Conservation (phyloP, 2,797 vertebrate species). For the Antrozous pallidus region DNA sequence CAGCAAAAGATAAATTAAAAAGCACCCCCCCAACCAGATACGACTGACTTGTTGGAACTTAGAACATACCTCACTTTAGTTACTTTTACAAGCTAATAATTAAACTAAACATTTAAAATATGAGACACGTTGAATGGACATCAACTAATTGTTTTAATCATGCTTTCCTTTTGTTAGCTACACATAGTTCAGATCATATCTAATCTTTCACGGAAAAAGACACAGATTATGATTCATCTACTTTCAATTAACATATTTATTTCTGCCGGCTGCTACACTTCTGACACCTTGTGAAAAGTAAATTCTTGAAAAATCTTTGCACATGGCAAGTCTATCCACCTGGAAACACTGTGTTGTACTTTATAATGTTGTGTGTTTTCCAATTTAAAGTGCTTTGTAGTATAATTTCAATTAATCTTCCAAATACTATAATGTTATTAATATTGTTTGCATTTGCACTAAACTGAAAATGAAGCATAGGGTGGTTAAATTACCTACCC, state of each 20-base stretch:
- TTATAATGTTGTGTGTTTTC: slow-evolving; percentile 58
- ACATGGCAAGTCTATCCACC: slow-evolving; percentile 68
- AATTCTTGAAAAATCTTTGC: slow-evolving; percentile 70
- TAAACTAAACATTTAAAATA: slow-evolving; percentile 3
- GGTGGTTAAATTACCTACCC: background rate
- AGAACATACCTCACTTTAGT: background rate
- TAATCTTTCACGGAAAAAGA: slow-evolving; percentile 45
- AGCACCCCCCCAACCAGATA: background rate
- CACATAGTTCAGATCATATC: slow-evolving; percentile 41
- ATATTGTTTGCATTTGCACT: background rate
- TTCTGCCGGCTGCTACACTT: slow-evolving; percentile 65
- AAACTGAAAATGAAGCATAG: background rate
- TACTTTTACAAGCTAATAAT: slow-evolving; percentile 16
- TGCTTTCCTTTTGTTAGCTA: slow-evolving; percentile 39
- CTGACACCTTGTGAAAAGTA: slow-evolving; percentile 69
- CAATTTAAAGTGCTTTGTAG: slow-evolving; percentile 55
- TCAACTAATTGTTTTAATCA: slow-evolving; percentile 52
- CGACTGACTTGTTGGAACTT: background rate
- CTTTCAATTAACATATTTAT: slow-evolving; percentile 71
- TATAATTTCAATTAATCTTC: slow-evolving; percentile 62
- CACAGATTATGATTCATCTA: slow-evolving; percentile 62
- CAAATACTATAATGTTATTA: background rate
- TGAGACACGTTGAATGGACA: background rate
- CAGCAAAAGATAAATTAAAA: background rate
- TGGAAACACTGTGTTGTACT: slow-evolving; percentile 57